phyloP scores from a whole-genome alignment of 2,113 vertebrate genomes.

The Hippocampus comes region DNA sequence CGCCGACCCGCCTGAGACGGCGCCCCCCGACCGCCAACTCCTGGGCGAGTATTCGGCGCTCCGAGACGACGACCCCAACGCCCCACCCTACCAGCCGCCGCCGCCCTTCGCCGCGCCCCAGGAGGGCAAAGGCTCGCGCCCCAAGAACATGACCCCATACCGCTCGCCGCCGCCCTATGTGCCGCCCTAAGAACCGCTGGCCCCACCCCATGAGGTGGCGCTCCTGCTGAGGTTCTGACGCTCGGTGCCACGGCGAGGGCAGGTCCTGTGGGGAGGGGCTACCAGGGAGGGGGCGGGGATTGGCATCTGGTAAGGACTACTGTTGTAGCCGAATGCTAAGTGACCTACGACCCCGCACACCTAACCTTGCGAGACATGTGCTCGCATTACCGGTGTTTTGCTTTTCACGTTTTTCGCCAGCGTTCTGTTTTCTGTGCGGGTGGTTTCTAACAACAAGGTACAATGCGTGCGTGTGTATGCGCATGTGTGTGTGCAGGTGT shows the following conservation, averaged over 20 bases:
- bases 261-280: constrained; percentile 22
- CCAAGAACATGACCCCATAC: constrained; percentile 99
- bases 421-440: neutral
- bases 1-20: constrained; percentile 89
- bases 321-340: constrained; percentile 34
- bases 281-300: constrained; percentile 35
- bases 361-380: neutral
- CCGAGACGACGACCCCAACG: constrained; percentile 93
- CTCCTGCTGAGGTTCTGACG: constrained; percentile 54
- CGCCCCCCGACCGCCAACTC: constrained; percentile 89
- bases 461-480: neutral
- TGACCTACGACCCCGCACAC: constrained; percentile 22
- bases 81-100: constrained; percentile 93
- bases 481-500: neutral
- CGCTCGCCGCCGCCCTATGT: constrained; percentile 98
- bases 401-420: neutral
- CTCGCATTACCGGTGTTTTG: too few relatives aligned
- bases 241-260: constrained; percentile 42
- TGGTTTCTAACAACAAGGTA: neutral
- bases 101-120: constrained; percentile 93
- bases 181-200: constrained; percentile 82
- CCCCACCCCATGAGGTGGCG: constrained; percentile 27
- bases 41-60: constrained; percentile 91
- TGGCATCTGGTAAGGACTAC: constrained; percentile 54
- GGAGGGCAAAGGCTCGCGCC: constrained; percentile 96